Conservation (phyloP, 2,888 invertebrate genomes). For the Noctuana brunneofusca region DNA sequence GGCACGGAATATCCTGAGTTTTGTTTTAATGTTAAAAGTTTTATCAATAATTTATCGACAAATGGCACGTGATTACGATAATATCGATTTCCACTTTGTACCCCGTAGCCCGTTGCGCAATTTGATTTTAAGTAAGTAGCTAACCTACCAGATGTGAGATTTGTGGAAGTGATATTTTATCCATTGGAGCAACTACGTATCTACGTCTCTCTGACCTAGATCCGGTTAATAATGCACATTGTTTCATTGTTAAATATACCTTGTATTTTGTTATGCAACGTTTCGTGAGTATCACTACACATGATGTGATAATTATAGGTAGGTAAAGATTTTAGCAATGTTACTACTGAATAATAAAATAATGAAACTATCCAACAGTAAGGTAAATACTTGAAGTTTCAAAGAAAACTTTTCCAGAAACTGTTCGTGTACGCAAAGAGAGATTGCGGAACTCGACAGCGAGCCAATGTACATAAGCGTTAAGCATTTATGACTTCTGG, state of each 20-base stretch:
- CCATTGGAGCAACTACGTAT: neutral
- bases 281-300: too few relatives aligned
- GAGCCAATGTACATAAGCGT: too few relatives aligned
- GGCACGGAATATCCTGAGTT: conserved; percentile 11
- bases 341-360: too few relatives aligned
- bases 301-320: too few relatives aligned
- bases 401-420: too few relatives aligned
- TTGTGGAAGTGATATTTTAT: conserved; percentile 13
- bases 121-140: conserved; percentile 11
- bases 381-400: too few relatives aligned
- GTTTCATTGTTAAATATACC: neutral
- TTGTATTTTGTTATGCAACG: too few relatives aligned
- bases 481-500: too few relatives aligned
- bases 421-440: too few relatives aligned
- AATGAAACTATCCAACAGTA: too few relatives aligned
- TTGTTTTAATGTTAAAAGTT: conserved; percentile 31
- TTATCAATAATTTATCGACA: conserved; percentile 33
- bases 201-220: neutral
- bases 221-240: neutral
- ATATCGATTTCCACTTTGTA: conserved; percentile 25
- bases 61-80: conserved; percentile 21
- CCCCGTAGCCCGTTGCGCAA: conserved; percentile 1
- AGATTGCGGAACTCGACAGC: too few relatives aligned
- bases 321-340: too few relatives aligned
- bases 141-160: conserved; percentile 9